phyloP scores from a whole-genome alignment of 2,888 invertebrate genomes.

The Cataglyphis livida region DNA sequence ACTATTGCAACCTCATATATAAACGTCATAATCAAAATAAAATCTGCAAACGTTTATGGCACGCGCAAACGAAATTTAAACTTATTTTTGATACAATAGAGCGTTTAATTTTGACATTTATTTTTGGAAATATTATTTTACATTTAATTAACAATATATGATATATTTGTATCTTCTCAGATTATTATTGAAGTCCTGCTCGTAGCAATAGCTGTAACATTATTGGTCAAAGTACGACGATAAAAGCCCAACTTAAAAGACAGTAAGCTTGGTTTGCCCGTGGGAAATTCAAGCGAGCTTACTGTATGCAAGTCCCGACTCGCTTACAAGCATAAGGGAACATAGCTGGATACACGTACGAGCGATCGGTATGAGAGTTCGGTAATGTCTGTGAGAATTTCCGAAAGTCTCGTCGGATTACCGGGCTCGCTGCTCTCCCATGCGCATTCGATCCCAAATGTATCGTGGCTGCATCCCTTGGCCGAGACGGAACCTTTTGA shows the following conservation, averaged over 20 bases:
- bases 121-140: not conserved
- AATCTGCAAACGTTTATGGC: not conserved
- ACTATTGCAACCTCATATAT: not conserved
- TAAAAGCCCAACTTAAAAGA: constrained; percentile 62
- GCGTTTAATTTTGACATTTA: not conserved
- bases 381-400: constrained; percentile 68
- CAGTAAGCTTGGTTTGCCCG: constrained; percentile 58
- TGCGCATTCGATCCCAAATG: constrained; percentile 38
- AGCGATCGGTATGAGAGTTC: constrained; percentile 63
- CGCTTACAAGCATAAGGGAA: constrained; percentile 61
- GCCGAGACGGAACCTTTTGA: constrained; percentile 58
- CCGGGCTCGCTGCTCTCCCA: not conserved
- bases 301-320: constrained; percentile 48
- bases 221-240: constrained; percentile 49
- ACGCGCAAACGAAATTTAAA: not conserved
- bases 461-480: constrained; percentile 42
- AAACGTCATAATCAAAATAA: not conserved
- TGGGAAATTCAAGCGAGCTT: constrained; percentile 71
- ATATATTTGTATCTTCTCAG: constrained; percentile 17
- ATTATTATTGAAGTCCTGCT: constrained; percentile 41
- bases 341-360: constrained; percentile 57
- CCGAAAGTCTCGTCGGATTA: constrained; percentile 60
- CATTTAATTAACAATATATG: no score
- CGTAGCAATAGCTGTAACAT: not conserved
- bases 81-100: not conserved